Evolutionary conservation across 2,113 vertebrate genomes (phyloP).

Genomic region (Antechinus flavipes): DNA sequence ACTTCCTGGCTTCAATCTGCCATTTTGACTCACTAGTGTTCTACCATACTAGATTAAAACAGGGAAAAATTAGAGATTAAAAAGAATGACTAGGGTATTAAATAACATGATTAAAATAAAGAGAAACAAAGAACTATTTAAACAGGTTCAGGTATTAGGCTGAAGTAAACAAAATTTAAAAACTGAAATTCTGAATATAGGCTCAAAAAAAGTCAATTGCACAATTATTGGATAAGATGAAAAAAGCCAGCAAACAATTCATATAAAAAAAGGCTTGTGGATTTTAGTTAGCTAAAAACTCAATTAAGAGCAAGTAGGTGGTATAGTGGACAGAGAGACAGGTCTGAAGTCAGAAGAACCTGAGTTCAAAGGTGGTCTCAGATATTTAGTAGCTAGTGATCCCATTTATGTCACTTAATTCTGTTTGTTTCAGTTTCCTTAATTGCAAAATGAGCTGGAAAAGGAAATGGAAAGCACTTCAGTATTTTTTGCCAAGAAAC

Average conservation of each 20-base stretch:
- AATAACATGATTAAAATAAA: neutral
- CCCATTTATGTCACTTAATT: too few relatives aligned
- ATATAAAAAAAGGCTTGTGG: neutral
- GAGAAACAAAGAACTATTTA: neutral
- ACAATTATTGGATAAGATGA: neutral
- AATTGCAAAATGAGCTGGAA: too few relatives aligned
- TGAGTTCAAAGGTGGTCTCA: too few relatives aligned
- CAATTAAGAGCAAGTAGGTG: too few relatives aligned
- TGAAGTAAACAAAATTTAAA: neutral
- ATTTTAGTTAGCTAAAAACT: neutral
- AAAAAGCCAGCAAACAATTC: neutral
- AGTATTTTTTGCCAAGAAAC: too few relatives aligned
- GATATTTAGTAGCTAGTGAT: too few relatives aligned
- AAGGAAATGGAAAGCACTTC: too few relatives aligned
- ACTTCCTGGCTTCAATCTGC: too few relatives aligned
- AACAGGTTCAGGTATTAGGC: neutral
- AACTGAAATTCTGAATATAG: neutral
- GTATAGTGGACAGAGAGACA: too few relatives aligned
- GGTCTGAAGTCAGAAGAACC: too few relatives aligned
- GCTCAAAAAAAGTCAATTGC: neutral
- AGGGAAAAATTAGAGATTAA: neutral
- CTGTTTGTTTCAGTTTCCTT: too few relatives aligned
- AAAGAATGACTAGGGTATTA: neutral
- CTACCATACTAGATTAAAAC: neutral
- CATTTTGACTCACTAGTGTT: neutral